Evolutionary conservation across 2,888 invertebrate species (phyloP).

Genomic region (Ariolimax columbianus): DNA sequence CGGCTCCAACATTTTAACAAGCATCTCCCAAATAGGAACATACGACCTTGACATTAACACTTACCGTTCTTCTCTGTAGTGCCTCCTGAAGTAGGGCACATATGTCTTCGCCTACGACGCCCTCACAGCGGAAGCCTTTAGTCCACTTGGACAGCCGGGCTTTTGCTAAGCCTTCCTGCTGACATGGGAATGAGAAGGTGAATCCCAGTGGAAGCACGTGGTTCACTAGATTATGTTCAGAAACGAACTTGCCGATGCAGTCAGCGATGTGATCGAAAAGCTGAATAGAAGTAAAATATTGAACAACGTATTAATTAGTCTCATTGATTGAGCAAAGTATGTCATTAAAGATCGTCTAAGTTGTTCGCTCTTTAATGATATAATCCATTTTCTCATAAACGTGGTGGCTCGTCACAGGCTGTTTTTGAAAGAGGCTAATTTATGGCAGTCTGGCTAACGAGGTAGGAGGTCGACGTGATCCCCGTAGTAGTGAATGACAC

Average conservation of each 20-base stretch:
- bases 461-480: too few relatives aligned
- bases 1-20: too few relatives aligned
- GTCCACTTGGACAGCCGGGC: conserved; percentile 95
- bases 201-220: conserved; percentile 93
- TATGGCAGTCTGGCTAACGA: too few relatives aligned
- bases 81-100: conserved; percentile 92
- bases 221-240: conserved; percentile 81
- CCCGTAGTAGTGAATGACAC: too few relatives aligned
- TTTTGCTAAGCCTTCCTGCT: conserved; percentile 90
- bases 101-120: conserved; percentile 93
- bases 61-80: conserved; percentile 89
- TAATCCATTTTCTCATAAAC: too few relatives aligned
- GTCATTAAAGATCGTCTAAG: too few relatives aligned
- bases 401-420: too few relatives aligned
- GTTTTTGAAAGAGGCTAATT: too few relatives aligned
- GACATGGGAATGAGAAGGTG: conserved; percentile 96
- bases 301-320: too few relatives aligned
- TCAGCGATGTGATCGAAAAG: conserved; percentile 97
- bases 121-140: conserved; percentile 95
- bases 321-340: too few relatives aligned
- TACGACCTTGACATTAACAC: conserved; percentile 52
- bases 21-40: too few relatives aligned
- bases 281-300: conserved; percentile 77
- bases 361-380: too few relatives aligned
- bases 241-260: conserved; percentile 89